Evolutionary conservation across 2,888 invertebrate genomes (phyloP).

Genomic region (Nephrotoma flavescens): DNA sequence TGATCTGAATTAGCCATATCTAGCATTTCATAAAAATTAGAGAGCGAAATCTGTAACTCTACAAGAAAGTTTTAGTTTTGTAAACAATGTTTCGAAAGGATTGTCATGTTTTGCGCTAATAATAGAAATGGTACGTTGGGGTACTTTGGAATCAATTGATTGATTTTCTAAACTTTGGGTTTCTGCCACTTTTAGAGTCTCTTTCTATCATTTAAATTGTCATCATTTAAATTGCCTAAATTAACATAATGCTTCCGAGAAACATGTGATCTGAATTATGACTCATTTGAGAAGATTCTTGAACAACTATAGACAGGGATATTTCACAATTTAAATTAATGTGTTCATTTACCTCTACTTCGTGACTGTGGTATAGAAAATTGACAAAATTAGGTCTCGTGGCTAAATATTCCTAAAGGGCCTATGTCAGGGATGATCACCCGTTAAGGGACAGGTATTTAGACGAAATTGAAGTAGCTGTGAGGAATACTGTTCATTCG

Average conservation of each 20-base stretch:
- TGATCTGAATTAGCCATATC: neutral
- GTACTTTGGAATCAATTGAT: neutral
- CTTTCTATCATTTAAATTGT: neutral
- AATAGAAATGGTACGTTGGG: neutral
- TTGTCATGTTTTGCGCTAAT: neutral
- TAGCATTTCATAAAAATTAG: neutral
- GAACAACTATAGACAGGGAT: neutral
- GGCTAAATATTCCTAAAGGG: no score
- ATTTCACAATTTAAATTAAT: neutral
- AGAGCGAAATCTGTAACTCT: neutral
- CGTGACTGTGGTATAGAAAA: no score
- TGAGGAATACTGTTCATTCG: no score
- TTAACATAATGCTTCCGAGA: conserved; percentile 6
- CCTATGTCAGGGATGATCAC: no score
- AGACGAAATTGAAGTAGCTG: no score
- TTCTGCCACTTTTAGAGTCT: neutral
- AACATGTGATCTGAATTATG: conserved; percentile 4
- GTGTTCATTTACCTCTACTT: no score
- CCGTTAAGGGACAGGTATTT: no score
- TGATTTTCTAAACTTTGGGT: neutral
- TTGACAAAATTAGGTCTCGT: no score
- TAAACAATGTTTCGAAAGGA: neutral
- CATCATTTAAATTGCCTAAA: neutral
- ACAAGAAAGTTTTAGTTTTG: neutral
- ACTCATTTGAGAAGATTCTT: neutral